Evolutionary conservation across 2,888 invertebrate species (phyloP), one percentile per base, ranked within the genome.

Genomic region (Strigamia transsilvanica): DNA sequence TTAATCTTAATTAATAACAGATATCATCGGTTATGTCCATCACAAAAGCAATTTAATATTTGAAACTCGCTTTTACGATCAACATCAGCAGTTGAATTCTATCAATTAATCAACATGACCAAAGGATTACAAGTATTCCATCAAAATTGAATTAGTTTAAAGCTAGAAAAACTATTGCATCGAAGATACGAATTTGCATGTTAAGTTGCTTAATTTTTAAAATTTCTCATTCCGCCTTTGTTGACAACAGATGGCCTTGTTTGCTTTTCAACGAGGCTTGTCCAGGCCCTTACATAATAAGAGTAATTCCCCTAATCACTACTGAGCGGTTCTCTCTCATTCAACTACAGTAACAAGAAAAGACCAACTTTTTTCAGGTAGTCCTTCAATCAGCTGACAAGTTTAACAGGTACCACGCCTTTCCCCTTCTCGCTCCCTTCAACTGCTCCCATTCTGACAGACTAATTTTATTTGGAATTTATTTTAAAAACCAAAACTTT

Each of bases 21-120:
- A 32, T 32, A 32, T 32, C 73, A 32, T 73, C 32, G 73, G 73
- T 32, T 73, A 73, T 32, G 73, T 73, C 73, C 27, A 32, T 73
- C 13, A 73, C 32, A 73, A 32, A 23, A 32, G 73, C 13, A 73
- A 73, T 73, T 73, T 10, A 27, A 27, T 27, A 27, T 27, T 27
- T 27, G 1, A 23, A 32, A 73, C 32, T 73, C 73, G 32, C 27
- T 73, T 73, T 73, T 73, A 73, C 32, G 73, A 27, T 27, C 61
- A 9, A 13, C 73, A 73, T 73, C 32, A 23, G 32, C 51, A 73
- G 32, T 73, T 32, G 73, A 27, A 73, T 32, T 73, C n/a, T 73
- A 73, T 73, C 73, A 73, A 73, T 73, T 73, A 73, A 73, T 73
- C 73, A 73, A 73, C 32, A 32, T 15, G 73, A 73, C 73, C 32